Conservation (phyloP, 2,888 invertebrate species). For the Eurytoma adleriae region DNA sequence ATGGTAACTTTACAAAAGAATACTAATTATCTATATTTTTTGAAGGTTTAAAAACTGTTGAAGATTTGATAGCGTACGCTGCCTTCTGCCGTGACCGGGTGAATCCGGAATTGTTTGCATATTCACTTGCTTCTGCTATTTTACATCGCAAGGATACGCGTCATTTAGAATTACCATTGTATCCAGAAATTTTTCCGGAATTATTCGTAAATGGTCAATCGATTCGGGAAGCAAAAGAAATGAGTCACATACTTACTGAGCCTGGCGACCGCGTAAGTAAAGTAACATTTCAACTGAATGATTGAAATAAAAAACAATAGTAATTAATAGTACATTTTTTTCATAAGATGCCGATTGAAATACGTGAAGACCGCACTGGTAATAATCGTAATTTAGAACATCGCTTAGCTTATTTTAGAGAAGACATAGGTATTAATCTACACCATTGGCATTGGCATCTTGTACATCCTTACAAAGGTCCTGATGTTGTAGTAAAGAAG, state of each 20-base stretch:
- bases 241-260: constrained; percentile 80
- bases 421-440: constrained; percentile 89
- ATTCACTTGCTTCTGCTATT: constrained; percentile 85
- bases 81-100: constrained; percentile 84
- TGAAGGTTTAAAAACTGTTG: constrained; percentile 82
- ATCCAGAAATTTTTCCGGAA: constrained; percentile 88
- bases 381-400: constrained; percentile 86
- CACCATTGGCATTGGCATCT: constrained; percentile 96
- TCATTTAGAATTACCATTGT: constrained; percentile 83
- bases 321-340: too few relatives aligned
- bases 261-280: constrained; percentile 80
- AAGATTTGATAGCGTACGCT: constrained; percentile 85
- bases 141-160: constrained; percentile 85
- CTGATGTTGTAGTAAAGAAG: constrained; percentile 82
- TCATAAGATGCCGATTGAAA: constrained; percentile 80
- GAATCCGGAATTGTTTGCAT: constrained; percentile 89
- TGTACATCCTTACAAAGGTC: constrained; percentile 87
- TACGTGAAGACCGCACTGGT: constrained; percentile 86
- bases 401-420: constrained; percentile 88
- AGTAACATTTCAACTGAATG: background rate
- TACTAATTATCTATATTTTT: background rate
- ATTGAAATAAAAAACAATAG: too few relatives aligned
- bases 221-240: constrained; percentile 83
- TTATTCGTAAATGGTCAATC: constrained; percentile 87
- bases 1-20: too few relatives aligned